These are phyloP conservation scores for Agapornis roseicollis DNA, from an alignment of 2,113 vertebrate genomes.

Conservation along the genomic window DNA sequence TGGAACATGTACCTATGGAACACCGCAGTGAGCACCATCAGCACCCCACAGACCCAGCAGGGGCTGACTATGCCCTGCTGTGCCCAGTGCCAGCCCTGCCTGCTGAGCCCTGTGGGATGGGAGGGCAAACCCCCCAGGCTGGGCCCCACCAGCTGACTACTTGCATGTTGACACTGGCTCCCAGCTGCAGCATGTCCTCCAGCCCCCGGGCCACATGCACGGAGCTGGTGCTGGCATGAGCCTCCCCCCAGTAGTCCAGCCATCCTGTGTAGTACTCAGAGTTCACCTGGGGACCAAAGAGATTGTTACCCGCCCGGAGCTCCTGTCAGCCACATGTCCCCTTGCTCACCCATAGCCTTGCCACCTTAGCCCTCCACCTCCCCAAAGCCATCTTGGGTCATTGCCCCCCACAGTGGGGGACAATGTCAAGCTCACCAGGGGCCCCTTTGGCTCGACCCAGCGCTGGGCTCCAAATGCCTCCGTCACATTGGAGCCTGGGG, in stretches of 20 bases:
- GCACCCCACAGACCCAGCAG: neutral
- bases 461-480: constrained; percentile 84
- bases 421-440: constrained; percentile 80
- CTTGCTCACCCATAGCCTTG: neutral
- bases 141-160: neutral
- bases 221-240: constrained; percentile 75
- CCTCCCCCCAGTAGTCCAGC: constrained; percentile 96
- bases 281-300: constrained; percentile 83
- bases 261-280: constrained; percentile 97
- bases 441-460: constrained; percentile 83
- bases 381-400: fast-evolving
- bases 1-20: constrained; percentile 96
- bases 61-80: neutral
- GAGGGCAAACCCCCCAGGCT: neutral
- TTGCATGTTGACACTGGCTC: constrained; percentile 96
- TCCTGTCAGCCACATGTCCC: neutral
- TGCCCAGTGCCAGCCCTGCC: neutral
- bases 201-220: constrained; percentile 77
- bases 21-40: neutral
- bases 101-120: neutral
- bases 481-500: constrained; percentile 82
- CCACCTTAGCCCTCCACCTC: neutral
- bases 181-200: constrained; percentile 83
- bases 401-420: fast-evolving
- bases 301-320: neutral